phyloP scores from a whole-genome alignment of 2,797 vertebrate species.

The Anabas testudineus region DNA sequence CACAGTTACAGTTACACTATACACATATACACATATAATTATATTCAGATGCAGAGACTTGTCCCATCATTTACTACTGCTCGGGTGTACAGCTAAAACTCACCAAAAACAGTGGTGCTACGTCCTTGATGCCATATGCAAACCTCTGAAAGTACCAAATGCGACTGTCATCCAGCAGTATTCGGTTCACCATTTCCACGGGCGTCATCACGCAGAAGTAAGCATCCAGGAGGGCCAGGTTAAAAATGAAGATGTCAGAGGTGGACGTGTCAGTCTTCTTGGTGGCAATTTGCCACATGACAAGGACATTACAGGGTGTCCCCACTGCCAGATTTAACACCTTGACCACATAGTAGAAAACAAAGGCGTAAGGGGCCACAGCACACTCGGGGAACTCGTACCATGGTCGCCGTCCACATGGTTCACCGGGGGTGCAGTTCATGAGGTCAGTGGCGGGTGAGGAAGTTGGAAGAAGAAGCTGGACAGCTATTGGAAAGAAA shows the following conservation, averaged over 20 bases:
- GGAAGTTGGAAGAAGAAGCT: not conserved
- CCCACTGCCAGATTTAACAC: slow-evolving; percentile 81
- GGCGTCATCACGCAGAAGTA: slow-evolving; percentile 84
- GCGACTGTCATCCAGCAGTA: slow-evolving; percentile 62
- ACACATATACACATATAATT: no score
- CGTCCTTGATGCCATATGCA: slow-evolving; percentile 81
- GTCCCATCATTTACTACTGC: not conserved
- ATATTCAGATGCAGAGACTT: no score
- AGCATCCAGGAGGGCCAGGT: slow-evolving; percentile 78
- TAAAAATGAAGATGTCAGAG: slow-evolving; percentile 82
- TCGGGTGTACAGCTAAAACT: slow-evolving; percentile 20
- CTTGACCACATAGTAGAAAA: slow-evolving; percentile 81
- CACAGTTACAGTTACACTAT: no score
- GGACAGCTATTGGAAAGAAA: not conserved
- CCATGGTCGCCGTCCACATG: slow-evolving; percentile 60
- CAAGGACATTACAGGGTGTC: slow-evolving; percentile 77
- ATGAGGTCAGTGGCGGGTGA: not conserved
- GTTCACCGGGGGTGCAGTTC: slow-evolving; percentile 24
- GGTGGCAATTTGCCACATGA: slow-evolving; percentile 79
- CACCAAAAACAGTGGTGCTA: slow-evolving; percentile 79
- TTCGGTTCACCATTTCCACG: slow-evolving; percentile 75
- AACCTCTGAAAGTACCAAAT: slow-evolving; percentile 81
- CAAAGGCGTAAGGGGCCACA: slow-evolving; percentile 71
- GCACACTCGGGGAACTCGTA: slow-evolving; percentile 72
- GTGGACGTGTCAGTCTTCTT: slow-evolving; percentile 75